Evolutionary conservation across 2,797 vertebrate species (phyloP).

Genomic region (Melanotaenia parkinsoni): DNA sequence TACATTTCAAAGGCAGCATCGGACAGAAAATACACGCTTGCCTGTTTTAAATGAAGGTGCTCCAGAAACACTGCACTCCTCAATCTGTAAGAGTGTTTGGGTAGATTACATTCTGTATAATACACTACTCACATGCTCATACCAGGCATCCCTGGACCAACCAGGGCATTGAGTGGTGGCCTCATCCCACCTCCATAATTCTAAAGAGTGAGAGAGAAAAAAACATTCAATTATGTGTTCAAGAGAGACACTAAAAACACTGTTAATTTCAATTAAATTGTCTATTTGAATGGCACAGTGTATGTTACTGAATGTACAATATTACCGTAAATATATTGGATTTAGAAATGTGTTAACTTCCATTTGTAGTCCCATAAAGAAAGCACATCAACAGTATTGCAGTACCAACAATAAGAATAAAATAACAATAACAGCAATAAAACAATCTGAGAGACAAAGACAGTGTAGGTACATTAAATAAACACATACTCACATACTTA

Average conservation of each 20-base stretch:
- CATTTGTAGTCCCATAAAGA: too few species aligned
- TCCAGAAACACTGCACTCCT: neutral
- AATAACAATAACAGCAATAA: too few species aligned
- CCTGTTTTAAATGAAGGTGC: neutral
- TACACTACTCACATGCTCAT: constrained; percentile 95
- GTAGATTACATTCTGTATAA: neutral
- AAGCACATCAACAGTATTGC: too few species aligned
- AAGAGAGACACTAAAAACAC: neutral
- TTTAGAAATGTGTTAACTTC: too few species aligned
- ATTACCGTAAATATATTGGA: too few species aligned
- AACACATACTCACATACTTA: too few species aligned
- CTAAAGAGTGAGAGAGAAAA: constrained; percentile 82
- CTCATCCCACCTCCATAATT: constrained; percentile 97
- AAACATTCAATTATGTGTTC: neutral
- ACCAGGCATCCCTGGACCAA: constrained; percentile 96
- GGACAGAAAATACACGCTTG: neutral
- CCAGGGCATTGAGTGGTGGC: constrained; percentile 96
- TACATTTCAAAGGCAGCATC: constrained; percentile 2
- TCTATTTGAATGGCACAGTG: too few species aligned
- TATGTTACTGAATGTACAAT: too few species aligned
- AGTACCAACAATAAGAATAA: too few species aligned
- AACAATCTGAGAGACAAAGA: too few species aligned
- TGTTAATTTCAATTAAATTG: neutral
- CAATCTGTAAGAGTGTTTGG: neutral
- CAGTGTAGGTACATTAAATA: too few species aligned